Base-by-base conservation (phyloP, 2,888 invertebrate species). In the Bombyx huttoni region DNA sequence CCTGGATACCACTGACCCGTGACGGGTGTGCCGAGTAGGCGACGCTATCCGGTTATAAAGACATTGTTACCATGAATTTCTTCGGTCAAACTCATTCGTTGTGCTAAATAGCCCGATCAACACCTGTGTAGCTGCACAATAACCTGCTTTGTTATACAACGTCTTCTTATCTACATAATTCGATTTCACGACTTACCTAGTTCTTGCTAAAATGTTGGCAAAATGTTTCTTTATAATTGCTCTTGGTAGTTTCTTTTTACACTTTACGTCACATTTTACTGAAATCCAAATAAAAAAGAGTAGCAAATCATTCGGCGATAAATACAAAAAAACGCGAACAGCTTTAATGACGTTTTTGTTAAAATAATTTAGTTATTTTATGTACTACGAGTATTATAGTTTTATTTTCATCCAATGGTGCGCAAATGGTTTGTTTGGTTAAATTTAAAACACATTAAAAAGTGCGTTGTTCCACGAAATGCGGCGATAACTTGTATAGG, bases 1-100 rank as follows among this genome's bases (percentile, higher is more conserved):
- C 67, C 75, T 65, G 70, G 65, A 68, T 64, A 68, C 64, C 66
- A 65, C 62, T 74, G 74, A 68, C 73, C 73, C 70, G 71, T 70
- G 69, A 68, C 70, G 62, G 59, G 57, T 57, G 56, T 58, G 56
- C 56, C 54, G 55, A 53, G 53, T 56, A 56, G 48, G 51, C 49
- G 52, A 51, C 51, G 57, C 51, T 56, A 57, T 68, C 66, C 70
- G 63, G 61, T 57, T 63, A 56, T 63, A 58, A 61, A 54, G 56
- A 67, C 64, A 67, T 65, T 61, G 24, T 13, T 52, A 47, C 46
- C n/a, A 13, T 24, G 35, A 33, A 34, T 46, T 47, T 6, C 46
- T 33, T 40, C 40, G 40, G 40, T 40, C 40, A 40, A 40, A 10
- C 40, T 40, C 40, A 40, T 40, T 40, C 40, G 40, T 40, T 40